Conservation (phyloP, 2,888 invertebrate species). For the Acanthosepion lycidas region DNA sequence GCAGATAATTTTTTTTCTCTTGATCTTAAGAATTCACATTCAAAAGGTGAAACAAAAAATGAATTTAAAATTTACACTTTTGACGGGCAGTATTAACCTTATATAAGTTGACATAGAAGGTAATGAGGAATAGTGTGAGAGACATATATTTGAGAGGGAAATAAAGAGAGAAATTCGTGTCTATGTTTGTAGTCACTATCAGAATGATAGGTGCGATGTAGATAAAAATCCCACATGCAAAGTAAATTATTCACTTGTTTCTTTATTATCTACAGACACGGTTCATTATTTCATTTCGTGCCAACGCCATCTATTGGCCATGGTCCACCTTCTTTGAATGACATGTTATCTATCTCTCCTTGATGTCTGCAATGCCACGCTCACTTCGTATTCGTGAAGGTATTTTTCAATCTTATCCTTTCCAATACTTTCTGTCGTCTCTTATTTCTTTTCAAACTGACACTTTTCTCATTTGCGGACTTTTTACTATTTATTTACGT, state of each 20-base stretch:
- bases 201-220: no score
- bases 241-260: neutral
- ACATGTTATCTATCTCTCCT: neutral
- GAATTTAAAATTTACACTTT: no score
- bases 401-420: neutral
- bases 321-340: neutral
- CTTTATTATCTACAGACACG: neutral
- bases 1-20: no score
- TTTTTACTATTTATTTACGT: neutral
- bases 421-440: conserved; percentile 4
- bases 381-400: neutral
- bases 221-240: no score
- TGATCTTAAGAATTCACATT: no score
- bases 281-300: neutral
- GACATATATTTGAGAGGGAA: no score
- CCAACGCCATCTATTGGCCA: neutral
- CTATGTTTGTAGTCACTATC: no score
- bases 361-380: neutral
- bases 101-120: no score
- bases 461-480: neutral
- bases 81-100: no score
- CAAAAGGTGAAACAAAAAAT: no score
- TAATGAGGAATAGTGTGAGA: no score
- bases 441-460: neutral
- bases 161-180: no score